Conservation (phyloP, 2,113 vertebrate species). For the Gallinago jamesoni region DNA sequence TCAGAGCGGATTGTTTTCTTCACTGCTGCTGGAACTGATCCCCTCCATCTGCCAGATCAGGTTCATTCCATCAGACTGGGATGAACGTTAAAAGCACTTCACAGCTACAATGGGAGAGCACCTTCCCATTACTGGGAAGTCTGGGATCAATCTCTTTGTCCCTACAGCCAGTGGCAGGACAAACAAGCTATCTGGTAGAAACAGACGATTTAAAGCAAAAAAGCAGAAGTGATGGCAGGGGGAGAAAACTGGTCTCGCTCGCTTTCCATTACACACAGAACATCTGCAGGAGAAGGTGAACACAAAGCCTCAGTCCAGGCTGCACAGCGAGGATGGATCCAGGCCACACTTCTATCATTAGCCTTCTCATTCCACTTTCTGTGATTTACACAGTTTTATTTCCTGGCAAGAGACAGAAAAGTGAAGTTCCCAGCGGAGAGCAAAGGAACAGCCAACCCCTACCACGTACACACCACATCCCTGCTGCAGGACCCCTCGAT, state of each 20-base stretch:
- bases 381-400: background rate
- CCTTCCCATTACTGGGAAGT: background rate
- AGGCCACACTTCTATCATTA: background rate
- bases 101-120: background rate
- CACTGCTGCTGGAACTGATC: background rate
- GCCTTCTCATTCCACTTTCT: background rate
- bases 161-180: background rate
- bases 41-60: background rate
- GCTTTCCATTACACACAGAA: background rate
- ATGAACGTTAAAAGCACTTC: background rate
- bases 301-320: background rate
- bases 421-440: background rate
- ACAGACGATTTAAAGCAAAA: background rate
- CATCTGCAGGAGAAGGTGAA: background rate
- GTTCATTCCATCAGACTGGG: background rate
- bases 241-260: background rate
- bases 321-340: background rate
- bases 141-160: background rate
- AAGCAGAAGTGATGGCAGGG: background rate
- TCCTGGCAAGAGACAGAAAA: background rate
- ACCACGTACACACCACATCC: background rate
- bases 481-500: rapidly evolving
- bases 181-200: background rate
- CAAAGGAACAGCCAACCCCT: background rate
- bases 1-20: background rate